Evolutionary conservation across 1,140 invertebrate species (phyloP).

Genomic region (Zaprionus taronus): DNA sequence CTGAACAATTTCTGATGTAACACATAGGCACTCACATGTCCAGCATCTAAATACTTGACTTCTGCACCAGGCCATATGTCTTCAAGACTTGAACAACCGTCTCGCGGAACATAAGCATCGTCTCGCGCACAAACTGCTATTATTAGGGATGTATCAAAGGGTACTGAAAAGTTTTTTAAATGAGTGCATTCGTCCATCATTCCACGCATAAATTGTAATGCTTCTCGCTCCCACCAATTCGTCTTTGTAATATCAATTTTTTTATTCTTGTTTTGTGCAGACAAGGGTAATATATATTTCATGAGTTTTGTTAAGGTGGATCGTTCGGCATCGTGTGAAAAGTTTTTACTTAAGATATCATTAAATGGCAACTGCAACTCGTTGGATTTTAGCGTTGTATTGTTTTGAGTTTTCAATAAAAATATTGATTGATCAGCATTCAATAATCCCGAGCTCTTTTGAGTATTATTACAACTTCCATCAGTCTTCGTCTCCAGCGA

Average conservation of each 20-base stretch:
- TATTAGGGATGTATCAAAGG: slow-evolving; percentile 93
- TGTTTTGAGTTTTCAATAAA: slow-evolving; percentile 46
- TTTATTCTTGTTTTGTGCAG: slow-evolving; percentile 47
- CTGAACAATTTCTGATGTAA: slow-evolving; percentile 94
- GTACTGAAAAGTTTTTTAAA: slow-evolving; percentile 94
- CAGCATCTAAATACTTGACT: slow-evolving; percentile 93
- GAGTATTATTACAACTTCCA: slow-evolving; percentile 36
- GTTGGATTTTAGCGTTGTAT: slow-evolving; percentile 35
- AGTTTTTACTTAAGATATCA: slow-evolving; percentile 30
- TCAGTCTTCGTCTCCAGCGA: slow-evolving; percentile 38
- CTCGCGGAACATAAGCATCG: slow-evolving; percentile 96
- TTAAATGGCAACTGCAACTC: slow-evolving; percentile 49
- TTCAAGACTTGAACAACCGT: slow-evolving; percentile 91
- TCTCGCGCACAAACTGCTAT: slow-evolving; percentile 94
- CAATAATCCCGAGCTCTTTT: slow-evolving; percentile 9
- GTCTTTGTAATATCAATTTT: slow-evolving; percentile 86
- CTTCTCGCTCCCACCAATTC: slow-evolving; percentile 89
- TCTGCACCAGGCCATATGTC: slow-evolving; percentile 97
- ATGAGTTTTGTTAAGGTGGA: slow-evolving; percentile 79
- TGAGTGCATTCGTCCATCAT: slow-evolving; percentile 99
- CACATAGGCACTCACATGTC: slow-evolving; percentile 96
- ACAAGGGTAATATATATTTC: slow-evolving; percentile 69
- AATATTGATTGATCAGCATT: slow-evolving; percentile 59
- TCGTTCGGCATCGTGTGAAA: slow-evolving; percentile 17
- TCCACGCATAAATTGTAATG: slow-evolving; percentile 97